phyloP scores from a whole-genome alignment of 2,797 vertebrate genomes.

The Aulostomus chinensis region DNA sequence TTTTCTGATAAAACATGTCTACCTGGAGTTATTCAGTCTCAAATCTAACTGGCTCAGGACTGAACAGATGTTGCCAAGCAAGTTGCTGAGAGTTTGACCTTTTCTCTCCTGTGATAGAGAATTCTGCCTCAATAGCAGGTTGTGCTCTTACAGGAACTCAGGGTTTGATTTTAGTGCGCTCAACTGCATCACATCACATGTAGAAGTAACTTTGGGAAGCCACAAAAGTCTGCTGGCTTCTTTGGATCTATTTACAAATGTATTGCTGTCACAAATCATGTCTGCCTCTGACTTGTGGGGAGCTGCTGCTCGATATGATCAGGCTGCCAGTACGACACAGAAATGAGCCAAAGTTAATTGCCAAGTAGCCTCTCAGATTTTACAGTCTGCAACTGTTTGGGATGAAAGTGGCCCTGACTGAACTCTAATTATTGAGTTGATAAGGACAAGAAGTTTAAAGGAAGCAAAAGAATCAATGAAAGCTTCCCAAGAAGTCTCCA shows the following conservation, averaged over 20 bases:
- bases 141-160: slow-evolving; percentile 6
- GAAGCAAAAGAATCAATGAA: slow-evolving; percentile 1
- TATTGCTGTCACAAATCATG: too few species aligned
- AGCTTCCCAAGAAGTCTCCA: slow-evolving; percentile 6
- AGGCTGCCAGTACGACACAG: too few species aligned
- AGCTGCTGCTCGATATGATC: too few species aligned
- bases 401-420: too few species aligned
- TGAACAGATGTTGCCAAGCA: slow-evolving; percentile 24
- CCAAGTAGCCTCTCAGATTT: too few species aligned
- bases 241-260: too few species aligned
- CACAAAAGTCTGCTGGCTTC: too few species aligned
- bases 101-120: slow-evolving; percentile 24
- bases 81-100: slow-evolving; percentile 21
- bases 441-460: neutral
- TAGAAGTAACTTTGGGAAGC: too few species aligned
- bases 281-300: too few species aligned
- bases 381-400: too few species aligned
- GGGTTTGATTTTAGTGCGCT: neutral
- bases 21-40: slow-evolving; percentile 7
- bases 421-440: slow-evolving; percentile 9
- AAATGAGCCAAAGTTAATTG: too few species aligned
- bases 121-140: neutral
- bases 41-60: neutral
- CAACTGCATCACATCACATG: too few species aligned
- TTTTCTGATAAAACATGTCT: slow-evolving; percentile 39